Evolutionary conservation across 1,140 invertebrate species (phyloP).

Genomic region (Chrysopa pallens): DNA sequence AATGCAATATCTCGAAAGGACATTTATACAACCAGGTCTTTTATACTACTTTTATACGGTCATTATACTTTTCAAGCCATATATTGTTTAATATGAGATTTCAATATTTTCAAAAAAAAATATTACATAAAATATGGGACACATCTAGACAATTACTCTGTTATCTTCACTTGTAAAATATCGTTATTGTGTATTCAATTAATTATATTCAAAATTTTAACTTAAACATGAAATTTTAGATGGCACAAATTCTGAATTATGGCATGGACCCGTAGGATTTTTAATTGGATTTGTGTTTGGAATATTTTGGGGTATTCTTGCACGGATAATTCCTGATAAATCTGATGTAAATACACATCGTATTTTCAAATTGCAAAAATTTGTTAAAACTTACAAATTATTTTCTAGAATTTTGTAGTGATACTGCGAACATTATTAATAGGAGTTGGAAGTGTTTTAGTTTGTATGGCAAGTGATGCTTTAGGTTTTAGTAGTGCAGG

Average conservation of each 20-base stretch:
- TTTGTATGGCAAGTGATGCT: constrained; percentile 37
- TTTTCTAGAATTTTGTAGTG: constrained; percentile 20
- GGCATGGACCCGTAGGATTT: constrained; percentile 33
- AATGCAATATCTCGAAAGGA: too few relatives aligned
- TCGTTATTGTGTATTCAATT: too few relatives aligned
- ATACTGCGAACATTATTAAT: constrained; percentile 28
- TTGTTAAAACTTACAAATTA: neutral
- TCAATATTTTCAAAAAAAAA: too few relatives aligned
- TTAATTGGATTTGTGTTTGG: constrained; percentile 29
- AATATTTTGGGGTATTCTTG: constrained; percentile 26
- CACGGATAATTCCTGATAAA: constrained; percentile 24
- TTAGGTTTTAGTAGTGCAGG: constrained; percentile 40
- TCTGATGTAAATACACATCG: constrained; percentile 9
- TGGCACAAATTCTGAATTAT: constrained; percentile 19
- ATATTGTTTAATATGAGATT: too few relatives aligned
- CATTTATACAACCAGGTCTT: too few relatives aligned
- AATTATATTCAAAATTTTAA: too few relatives aligned
- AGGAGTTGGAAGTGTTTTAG: constrained; percentile 32
- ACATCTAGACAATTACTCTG: too few relatives aligned
- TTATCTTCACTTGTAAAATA: too few relatives aligned
- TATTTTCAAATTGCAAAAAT: neutral
- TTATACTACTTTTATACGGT: too few relatives aligned
- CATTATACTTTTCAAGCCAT: too few relatives aligned
- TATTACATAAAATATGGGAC: too few relatives aligned
- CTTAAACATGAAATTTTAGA: too few relatives aligned